These are phyloP conservation scores for Liposcelis brunnea DNA, from an alignment of 2,888 invertebrate species.

Conservation along the genomic window DNA sequence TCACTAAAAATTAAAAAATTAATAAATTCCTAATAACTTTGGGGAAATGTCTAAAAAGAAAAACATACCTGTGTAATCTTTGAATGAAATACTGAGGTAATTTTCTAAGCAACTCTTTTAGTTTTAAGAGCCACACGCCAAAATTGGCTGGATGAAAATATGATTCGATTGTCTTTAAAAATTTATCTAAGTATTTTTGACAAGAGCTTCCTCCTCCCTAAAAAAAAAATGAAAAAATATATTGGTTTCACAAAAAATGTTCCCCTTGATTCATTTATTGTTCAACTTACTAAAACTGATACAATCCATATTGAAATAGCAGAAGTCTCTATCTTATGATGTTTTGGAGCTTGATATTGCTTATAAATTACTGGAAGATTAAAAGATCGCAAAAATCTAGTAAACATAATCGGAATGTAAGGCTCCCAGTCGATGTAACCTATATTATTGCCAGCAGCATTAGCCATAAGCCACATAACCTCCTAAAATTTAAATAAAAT, in stretches of 20 bases:
- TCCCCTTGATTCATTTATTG: background rate
- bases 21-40: slow-evolving; percentile 7
- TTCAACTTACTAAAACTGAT: slow-evolving; percentile 31
- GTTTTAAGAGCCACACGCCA: slow-evolving; percentile 57
- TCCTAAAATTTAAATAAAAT: slow-evolving; percentile 32
- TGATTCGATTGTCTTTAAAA: slow-evolving; percentile 67
- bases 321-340: slow-evolving; percentile 32
- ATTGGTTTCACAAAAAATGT: slow-evolving; percentile 21
- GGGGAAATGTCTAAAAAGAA: background rate
- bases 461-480: slow-evolving; percentile 54
- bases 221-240: slow-evolving; percentile 38
- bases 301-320: slow-evolving; percentile 34
- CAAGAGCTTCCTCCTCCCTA: slow-evolving; percentile 49
- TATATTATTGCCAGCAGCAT: slow-evolving; percentile 52
- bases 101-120: slow-evolving; percentile 48
- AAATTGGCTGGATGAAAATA: slow-evolving; percentile 80
- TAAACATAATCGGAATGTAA: slow-evolving; percentile 59
- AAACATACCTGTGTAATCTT: slow-evolving; percentile 31
- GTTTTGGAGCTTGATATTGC: slow-evolving; percentile 39
- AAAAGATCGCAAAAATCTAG: slow-evolving; percentile 50
- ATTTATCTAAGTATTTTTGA: slow-evolving; percentile 55
- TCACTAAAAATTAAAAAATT: slow-evolving; percentile 32
- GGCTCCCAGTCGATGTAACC: slow-evolving; percentile 81
- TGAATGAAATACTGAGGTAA: slow-evolving; percentile 46
- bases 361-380: slow-evolving; percentile 64